These are phyloP conservation scores for Nautilus pompilius DNA, from an alignment of 1,140 invertebrate genomes.

Conservation along the genomic window DNA sequence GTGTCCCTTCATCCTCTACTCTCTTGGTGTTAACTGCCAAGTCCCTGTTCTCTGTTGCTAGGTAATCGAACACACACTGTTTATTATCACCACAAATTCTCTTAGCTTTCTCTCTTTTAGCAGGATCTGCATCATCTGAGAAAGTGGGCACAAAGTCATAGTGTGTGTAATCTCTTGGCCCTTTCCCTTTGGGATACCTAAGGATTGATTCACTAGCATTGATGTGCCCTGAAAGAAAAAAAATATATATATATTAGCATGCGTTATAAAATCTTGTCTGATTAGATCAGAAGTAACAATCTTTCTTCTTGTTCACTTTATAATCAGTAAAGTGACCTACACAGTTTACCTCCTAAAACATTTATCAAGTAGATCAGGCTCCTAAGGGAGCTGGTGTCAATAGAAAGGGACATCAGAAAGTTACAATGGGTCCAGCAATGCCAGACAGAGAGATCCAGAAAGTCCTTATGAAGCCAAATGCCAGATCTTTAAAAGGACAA, in stretches of 20 bases:
- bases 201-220: constrained; percentile 10
- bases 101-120: constrained; percentile 2
- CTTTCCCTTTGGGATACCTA: constrained; percentile 14
- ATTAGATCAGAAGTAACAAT: neutral
- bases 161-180: constrained; percentile 12
- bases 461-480: too few relatives aligned
- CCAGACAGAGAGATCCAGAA: too few relatives aligned
- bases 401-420: neutral
- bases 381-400: neutral
- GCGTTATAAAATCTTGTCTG: neutral
- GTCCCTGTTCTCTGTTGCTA: constrained; percentile 20
- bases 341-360: neutral
- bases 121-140: constrained; percentile 10
- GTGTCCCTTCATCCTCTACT: neutral
- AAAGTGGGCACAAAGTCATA: constrained; percentile 18
- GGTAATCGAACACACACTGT: constrained; percentile 23
- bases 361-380: neutral
- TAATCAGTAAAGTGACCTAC: neutral
- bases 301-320: neutral
- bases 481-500: too few relatives aligned
- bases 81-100: constrained; percentile 17
- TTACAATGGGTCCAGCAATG: too few relatives aligned
- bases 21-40: constrained; percentile 12
- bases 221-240: constrained; percentile 17
- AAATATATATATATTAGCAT: neutral